A percentile compares a stretch with the other conserved stretches of the same genome.
Evolutionary conservation across 2,113 vertebrate genomes (phyloP).

Genomic region (Silurus meridionalis): DNA sequence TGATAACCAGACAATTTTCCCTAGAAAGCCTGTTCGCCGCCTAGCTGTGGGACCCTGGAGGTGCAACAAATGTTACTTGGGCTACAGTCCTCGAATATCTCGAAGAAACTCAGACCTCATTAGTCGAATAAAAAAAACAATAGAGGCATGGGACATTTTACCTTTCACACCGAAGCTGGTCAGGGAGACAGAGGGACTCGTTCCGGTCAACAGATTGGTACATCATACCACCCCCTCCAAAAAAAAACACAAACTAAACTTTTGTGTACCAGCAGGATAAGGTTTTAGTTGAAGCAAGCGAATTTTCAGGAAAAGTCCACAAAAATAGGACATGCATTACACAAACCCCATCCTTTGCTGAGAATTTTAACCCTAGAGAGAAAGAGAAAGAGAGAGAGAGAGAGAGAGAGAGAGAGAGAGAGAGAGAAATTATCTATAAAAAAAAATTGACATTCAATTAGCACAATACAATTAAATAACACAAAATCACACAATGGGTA

Average conservation of each 20-base stretch:
- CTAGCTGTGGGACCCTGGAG: slow-evolving; percentile 6
- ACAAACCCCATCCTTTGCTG: not conserved
- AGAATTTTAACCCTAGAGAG: not conserved
- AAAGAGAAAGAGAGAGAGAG: not conserved
- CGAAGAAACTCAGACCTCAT: not conserved
- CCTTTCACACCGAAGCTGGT: not conserved
- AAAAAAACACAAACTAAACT: not conserved
- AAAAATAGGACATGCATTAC: not conserved
- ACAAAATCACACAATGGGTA: not conserved
- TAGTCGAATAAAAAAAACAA: too few relatives aligned
- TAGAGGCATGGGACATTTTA: not conserved
- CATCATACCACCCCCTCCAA: not conserved
- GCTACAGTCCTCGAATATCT: not conserved
- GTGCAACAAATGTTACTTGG: not conserved
- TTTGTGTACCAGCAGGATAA: not conserved
- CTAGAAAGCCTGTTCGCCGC: not conserved
- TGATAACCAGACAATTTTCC: not conserved
- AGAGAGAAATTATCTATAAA: not conserved
- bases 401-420: not conserved
- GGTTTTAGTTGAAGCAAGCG: not conserved
- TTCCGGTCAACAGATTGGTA: not conserved
- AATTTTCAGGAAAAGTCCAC: not conserved
- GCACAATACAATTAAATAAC: not conserved
- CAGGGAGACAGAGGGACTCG: not conserved
- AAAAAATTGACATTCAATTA: not conserved